Evolutionary conservation across 2,797 vertebrate genomes (phyloP).

Genomic region (Lindbergichthys nudifrons): DNA sequence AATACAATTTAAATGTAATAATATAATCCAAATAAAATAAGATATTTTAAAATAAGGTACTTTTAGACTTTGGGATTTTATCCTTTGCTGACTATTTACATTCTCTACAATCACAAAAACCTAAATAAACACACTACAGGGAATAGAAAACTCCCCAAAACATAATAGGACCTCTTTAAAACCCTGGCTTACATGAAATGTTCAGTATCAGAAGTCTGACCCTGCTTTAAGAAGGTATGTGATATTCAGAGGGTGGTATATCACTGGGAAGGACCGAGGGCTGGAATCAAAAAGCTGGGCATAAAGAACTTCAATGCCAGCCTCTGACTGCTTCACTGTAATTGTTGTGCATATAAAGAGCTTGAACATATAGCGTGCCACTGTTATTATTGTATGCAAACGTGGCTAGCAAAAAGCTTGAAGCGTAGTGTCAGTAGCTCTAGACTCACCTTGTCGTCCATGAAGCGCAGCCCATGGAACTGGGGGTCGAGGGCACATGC

Average conservation of each 20-base stretch:
- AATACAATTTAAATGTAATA: too few species aligned
- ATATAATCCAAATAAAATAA: too few species aligned
- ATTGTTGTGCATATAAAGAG: too few species aligned
- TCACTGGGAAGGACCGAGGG: background rate
- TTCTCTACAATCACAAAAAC: too few species aligned
- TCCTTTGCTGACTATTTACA: too few species aligned
- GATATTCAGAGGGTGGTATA: background rate
- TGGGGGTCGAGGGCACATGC: conserved; percentile 85
- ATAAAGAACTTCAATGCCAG: background rate
- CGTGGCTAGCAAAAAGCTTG: background rate
- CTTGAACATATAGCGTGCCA: too few species aligned
- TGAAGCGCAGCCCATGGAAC: conserved; percentile 84
- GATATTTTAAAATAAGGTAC: too few species aligned
- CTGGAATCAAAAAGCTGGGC: background rate
- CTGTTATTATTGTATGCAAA: too few species aligned
- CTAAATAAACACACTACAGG: too few species aligned
- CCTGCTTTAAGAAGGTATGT: background rate
- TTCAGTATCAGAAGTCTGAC: background rate
- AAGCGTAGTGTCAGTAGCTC: background rate
- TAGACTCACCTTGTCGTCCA: conserved; percentile 75
- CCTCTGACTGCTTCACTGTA: too few species aligned
- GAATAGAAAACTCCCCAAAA: background rate
- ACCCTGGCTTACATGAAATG: background rate
- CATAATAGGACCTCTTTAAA: background rate
- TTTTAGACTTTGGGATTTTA: too few species aligned